Conservation (phyloP, 2,797 vertebrate genomes). For the Triplophysa bombifrons region DNA sequence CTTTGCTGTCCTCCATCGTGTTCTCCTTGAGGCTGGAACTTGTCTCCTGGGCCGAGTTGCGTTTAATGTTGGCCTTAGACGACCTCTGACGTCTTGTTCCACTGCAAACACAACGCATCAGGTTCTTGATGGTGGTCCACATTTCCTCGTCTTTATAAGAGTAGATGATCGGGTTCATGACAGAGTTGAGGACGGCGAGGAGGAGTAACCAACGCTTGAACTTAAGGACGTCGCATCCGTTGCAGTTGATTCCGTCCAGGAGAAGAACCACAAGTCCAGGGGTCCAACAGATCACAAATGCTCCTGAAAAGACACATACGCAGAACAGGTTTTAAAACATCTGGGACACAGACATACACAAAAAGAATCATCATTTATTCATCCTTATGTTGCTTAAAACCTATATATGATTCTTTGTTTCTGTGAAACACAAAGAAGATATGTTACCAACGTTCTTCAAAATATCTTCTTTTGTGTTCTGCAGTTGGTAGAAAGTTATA, state of each 20-base stretch:
- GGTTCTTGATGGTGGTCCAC: constrained; percentile 90
- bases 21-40: constrained; percentile 64
- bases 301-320: constrained; percentile 74
- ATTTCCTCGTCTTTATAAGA: constrained; percentile 98
- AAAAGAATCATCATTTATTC: no score
- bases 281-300: constrained; percentile 97
- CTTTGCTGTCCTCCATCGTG: constrained; percentile 70
- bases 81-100: constrained; percentile 79
- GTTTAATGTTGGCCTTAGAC: constrained; percentile 68
- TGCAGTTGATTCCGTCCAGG: constrained; percentile 89
- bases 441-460: no score
- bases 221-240: constrained; percentile 78
- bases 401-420: no score
- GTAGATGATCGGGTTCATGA: constrained; percentile 98
- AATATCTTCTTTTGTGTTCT: no score
- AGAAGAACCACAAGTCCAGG: constrained; percentile 90
- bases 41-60: constrained; percentile 69
- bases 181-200: constrained; percentile 91
- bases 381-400: no score
- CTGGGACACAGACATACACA: no score
- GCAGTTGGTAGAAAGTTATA: no score
- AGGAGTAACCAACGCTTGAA: constrained; percentile 93
- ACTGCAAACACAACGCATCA: constrained; percentile 82
- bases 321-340: background rate
- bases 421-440: no score